Base-by-base conservation (phyloP, 2,797 vertebrate species). In the Syndactyla subalaris region DNA sequence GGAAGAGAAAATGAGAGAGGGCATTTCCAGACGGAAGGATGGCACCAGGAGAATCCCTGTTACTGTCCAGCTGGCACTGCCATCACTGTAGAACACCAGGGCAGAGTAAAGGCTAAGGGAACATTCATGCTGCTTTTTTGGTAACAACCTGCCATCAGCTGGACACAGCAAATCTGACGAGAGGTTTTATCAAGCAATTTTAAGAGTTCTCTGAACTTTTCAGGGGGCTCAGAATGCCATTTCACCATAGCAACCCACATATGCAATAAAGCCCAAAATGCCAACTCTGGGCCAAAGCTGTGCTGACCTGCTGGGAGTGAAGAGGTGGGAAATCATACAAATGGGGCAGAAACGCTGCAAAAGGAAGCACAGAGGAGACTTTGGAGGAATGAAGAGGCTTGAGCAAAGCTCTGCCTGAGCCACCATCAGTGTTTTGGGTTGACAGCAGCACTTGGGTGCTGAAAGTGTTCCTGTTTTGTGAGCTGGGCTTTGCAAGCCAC, bases 211-310 rank as follows among this genome's bases (percentile, higher is more conserved):
- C 59, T 85, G 67, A 82, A 88, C 79, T 88, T 95, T 41, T 38
- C 49, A 36, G 73, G 71, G 52, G 82, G 82, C 63, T 88, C 2
- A 0, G 51, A 72, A 92, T 80, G 63, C 91, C 38, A 36, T 49
- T 88, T 92, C 58, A 41, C 92, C 71, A 66, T 74, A 91, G 95
- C 76, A 92, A 95, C 76, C 63, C 30, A 2, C 49, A 48, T 36
- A 57, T 80, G 74, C 26, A 54, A 10, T 52, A 74, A 74, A 86
- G 49, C 48, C 88, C 77, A 30, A 89, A 83, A 52, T 26, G 63
- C 66, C 77, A 30, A 12, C 62, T 55, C n/a, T 68, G 75, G 77
- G 79, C 52, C 75, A 72, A 75, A 81, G 51, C 52, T 52, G 20
- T 5, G 48, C 27, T 82, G 86, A 91, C 6, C 20, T 46, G 54